Evolutionary conservation across 2,797 vertebrate genomes (phyloP), one percentile per base, ranked within the genome.

Genomic region (Gephyroberyx darwinii): DNA sequence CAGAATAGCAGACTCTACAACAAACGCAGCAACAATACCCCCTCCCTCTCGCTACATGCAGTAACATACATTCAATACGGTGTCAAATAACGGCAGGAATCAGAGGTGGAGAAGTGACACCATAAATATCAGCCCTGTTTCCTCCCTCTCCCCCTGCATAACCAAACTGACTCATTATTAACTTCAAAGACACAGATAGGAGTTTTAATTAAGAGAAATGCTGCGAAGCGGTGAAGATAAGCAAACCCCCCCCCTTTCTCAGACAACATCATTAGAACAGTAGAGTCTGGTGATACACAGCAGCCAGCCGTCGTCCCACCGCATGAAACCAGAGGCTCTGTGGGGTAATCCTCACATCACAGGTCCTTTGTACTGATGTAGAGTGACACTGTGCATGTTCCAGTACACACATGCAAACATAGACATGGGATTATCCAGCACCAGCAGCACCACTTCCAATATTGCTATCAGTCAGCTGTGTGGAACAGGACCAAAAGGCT

Each of bases 171-270:
- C 93, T 94, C 94, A 93, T 96, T 96, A 93, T 94, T 95, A 93
- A 95, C 96, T 96, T 97, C 96, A 98, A 97, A 98, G 96, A 90
- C 92, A 91, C 93, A 94, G 95, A 96, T 97, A 96, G 93, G 95
- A 96, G 94, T 96, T 95, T 95, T 96, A 97, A 97, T 97, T 97
- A 97, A 96, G 94, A 96, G 91, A 90, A 95, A 95, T 95, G 93
- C 92, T 93, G 93, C 91, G 88, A 88, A 88, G 91, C 89, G 83
- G 75, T 80, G 78, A 84, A 93, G 93, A 94, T 93, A 94, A 94
- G 90, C 93, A 86, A 89, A 76, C 77, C 33, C 56, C 35, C 53
- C 17, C 10, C 7, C 65, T 84, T 83, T 62, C 84, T 82, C 86
- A 83, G 87, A 90, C 90, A 90, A 85, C 89, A 92, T 92, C 90